These are phyloP conservation scores for Tachycineta bicolor DNA, from an alignment of 2,113 vertebrate species.

Conservation along the genomic window DNA sequence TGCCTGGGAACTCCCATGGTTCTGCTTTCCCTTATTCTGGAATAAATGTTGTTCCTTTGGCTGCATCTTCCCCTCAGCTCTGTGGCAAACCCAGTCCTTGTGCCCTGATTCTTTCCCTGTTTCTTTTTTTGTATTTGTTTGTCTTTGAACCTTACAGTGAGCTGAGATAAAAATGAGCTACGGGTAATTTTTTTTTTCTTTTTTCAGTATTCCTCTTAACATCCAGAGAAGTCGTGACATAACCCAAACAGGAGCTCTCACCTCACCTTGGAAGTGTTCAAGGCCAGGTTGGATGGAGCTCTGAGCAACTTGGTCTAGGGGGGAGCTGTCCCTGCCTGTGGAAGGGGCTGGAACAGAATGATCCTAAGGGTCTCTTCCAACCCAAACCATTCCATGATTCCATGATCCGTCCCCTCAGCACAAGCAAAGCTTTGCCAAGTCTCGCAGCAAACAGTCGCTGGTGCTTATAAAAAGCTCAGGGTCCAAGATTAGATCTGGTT, in stretches of 20 bases:
- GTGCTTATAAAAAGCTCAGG: neutral
- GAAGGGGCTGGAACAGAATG: neutral
- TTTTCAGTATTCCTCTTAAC: neutral
- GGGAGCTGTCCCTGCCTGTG: neutral
- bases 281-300: neutral
- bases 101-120: neutral
- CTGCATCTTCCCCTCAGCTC: neutral
- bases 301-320: neutral
- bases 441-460: rapidly evolving
- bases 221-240: rapidly evolving
- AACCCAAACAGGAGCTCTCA: rapidly evolving
- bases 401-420: neutral
- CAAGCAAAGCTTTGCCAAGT: neutral
- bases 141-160: neutral
- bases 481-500: neutral
- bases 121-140: neutral
- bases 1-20: neutral
- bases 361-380: neutral
- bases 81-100: neutral
- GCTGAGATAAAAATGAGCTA: neutral
- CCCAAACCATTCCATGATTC: neutral
- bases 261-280: neutral
- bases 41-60: neutral
- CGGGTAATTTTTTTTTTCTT: neutral
- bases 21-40: neutral